Evolutionary conservation across 2,888 invertebrate species (phyloP).

Genomic region (Miltochrista miniata): DNA sequence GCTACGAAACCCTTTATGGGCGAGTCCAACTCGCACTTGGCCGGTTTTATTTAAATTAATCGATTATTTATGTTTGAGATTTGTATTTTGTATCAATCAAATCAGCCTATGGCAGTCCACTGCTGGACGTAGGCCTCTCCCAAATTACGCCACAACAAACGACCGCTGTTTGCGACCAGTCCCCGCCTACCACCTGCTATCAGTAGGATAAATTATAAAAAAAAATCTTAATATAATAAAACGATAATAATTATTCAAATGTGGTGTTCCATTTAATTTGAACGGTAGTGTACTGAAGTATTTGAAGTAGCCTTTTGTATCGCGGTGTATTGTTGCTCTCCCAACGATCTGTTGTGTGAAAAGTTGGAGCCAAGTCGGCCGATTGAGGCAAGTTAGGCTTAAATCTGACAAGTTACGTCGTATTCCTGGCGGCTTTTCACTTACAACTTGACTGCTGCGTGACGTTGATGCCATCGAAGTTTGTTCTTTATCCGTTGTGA

Average conservation of each 20-base stretch:
- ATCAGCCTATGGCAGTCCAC: too few species aligned
- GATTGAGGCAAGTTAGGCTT: conserved; percentile 66
- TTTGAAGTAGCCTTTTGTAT: conserved; percentile 68
- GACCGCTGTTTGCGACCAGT: too few species aligned
- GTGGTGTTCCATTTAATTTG: conserved; percentile 47
- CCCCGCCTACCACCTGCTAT: too few species aligned
- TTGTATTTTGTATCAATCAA: too few species aligned
- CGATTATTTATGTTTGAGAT: too few species aligned
- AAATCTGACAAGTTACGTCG: conserved; percentile 74
- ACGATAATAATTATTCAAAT: not conserved
- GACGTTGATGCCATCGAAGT: conserved; percentile 69
- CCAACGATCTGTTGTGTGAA: conserved; percentile 60
- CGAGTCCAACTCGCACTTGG: too few species aligned
- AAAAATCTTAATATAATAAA: not conserved
- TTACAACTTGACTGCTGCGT: conserved; percentile 67
- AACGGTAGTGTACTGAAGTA: conserved; percentile 53
- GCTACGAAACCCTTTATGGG: too few species aligned
- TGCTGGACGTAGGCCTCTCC: too few species aligned
- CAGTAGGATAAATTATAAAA: too few species aligned
- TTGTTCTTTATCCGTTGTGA: conserved; percentile 65
- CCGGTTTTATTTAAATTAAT: too few species aligned
- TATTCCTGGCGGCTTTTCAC: conserved; percentile 70
- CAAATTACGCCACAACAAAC: too few species aligned
- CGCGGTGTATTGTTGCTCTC: conserved; percentile 66
- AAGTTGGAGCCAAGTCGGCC: conserved; percentile 64